Conservation (phyloP, 2,113 vertebrate species). For the Cynocephalus volans region DNA sequence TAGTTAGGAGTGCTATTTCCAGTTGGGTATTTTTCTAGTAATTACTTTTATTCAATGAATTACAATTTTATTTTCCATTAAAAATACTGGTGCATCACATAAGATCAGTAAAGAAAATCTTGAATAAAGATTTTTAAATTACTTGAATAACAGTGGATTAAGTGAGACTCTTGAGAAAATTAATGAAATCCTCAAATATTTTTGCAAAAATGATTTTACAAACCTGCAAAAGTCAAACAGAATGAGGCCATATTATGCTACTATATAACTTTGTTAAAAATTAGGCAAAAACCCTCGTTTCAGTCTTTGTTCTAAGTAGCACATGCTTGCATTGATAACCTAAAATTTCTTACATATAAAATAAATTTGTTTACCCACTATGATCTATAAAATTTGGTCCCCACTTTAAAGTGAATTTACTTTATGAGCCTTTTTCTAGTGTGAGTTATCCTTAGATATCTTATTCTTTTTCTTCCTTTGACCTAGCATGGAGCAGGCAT, state of each 20-base stretch:
- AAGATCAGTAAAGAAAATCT: conserved; percentile 34
- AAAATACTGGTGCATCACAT: background rate
- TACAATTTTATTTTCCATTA: conserved; percentile 24
- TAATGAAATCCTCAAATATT: background rate
- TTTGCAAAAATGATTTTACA: background rate
- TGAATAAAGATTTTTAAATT: background rate
- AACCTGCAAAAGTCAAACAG: background rate
- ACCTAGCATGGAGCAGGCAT: background rate
- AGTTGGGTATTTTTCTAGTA: background rate
- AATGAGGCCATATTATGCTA: background rate
- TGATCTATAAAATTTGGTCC: background rate
- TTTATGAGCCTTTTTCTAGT: background rate
- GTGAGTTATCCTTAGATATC: background rate
- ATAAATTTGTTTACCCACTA: background rate
- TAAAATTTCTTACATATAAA: background rate
- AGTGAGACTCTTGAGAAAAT: background rate
- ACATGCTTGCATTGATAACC: background rate
- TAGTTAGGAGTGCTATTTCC: background rate
- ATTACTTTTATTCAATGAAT: conserved; percentile 31
- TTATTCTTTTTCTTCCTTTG: background rate
- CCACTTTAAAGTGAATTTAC: background rate
- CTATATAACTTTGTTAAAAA: background rate
- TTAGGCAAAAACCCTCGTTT: background rate
- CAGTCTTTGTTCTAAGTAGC: background rate
- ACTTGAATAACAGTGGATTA: background rate